Percentiles rank a stretch among this genome's conserved stretches.
These are phyloP conservation scores for Pristionchus mayeri DNA, from an alignment of 2,888 invertebrate genomes.

Conservation along the genomic window DNA sequence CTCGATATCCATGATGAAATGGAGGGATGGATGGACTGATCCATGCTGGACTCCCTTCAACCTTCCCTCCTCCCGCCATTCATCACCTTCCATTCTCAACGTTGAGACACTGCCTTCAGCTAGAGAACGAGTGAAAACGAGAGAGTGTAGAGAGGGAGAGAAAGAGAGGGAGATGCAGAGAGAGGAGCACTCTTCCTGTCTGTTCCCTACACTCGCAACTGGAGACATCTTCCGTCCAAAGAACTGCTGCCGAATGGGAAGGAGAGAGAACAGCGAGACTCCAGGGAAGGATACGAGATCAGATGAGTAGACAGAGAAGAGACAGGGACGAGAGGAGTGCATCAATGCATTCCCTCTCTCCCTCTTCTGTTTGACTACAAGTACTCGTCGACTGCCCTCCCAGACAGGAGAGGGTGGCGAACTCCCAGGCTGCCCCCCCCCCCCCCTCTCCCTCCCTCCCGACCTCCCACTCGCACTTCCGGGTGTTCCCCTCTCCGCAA, in stretches of 20 bases:
- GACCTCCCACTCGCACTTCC: background rate
- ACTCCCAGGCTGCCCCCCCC: slow-evolving; percentile 4
- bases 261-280: background rate
- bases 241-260: slow-evolving; percentile 5
- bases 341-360: background rate
- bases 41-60: background rate
- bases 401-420: slow-evolving; percentile 21
- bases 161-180: background rate
- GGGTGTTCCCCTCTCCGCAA: background rate
- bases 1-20: background rate
- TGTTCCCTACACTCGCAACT: background rate
- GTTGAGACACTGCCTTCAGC: background rate
- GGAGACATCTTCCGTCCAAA: slow-evolving; percentile 2
- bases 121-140: background rate
- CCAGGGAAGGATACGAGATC: background rate
- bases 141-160: background rate
- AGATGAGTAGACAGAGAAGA: background rate
- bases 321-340: background rate
- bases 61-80: slow-evolving; percentile 19
- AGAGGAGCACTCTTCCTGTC: background rate
- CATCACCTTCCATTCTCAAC: slow-evolving; percentile 31
- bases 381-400: background rate
- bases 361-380: slow-evolving; percentile 17
- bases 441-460: background rate
- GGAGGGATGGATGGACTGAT: background rate